These are phyloP conservation scores for Vidua chalybeata DNA, from an alignment of 2,113 vertebrate genomes.

Conservation along the genomic window DNA sequence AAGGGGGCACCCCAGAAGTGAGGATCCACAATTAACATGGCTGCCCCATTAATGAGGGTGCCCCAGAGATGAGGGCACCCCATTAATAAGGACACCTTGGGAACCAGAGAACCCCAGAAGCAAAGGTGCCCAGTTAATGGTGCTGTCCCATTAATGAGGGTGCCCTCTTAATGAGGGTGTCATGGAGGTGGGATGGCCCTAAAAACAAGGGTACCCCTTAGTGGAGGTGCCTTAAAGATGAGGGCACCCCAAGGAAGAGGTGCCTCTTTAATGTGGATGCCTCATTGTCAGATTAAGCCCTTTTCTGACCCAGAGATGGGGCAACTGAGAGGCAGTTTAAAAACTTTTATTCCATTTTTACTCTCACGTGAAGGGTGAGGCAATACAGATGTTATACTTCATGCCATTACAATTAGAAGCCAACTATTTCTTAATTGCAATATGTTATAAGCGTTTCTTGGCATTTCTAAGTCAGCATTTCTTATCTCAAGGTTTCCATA, in stretches of 20 bases:
- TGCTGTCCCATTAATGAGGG: background rate
- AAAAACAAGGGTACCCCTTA: background rate
- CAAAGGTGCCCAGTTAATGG: accelerated
- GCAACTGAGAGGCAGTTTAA: background rate
- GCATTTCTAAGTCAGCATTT: background rate
- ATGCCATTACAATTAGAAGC: background rate
- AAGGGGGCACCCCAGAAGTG: background rate
- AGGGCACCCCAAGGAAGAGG: background rate
- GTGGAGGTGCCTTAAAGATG: no score
- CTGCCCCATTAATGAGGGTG: background rate
- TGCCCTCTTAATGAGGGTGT: background rate
- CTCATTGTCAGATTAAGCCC: background rate
- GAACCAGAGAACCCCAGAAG: background rate
- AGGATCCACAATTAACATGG: no score
- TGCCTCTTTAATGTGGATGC: accelerated
- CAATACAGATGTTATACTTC: background rate
- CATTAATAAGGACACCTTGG: background rate
- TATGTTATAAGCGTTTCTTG: background rate
- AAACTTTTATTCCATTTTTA: background rate
- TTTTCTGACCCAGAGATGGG: background rate
- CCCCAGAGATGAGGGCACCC: no score
- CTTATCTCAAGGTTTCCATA: background rate
- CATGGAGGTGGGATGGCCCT: no score
- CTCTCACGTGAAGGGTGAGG: background rate
- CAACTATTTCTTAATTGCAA: background rate